Base-by-base conservation (phyloP, 2,888 invertebrate genomes). In the Heliconius charithonia region DNA sequence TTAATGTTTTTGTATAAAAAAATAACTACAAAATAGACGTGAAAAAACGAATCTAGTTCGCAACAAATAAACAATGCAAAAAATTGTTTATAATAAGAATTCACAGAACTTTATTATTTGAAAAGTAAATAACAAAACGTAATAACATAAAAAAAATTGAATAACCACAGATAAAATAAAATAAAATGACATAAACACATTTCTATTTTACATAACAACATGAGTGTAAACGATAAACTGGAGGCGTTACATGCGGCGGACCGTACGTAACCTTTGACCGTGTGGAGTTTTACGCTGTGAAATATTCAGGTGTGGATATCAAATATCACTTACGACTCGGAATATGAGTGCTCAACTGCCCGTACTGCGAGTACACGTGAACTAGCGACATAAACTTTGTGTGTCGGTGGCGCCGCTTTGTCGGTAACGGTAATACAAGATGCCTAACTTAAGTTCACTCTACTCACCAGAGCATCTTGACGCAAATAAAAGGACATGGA, bases 401-500 rank as follows among this genome's bases (percentile, higher is more conserved):
- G 37, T 62, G 79, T 67, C 71, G 80, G 84, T 89, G 93, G 94
- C 93, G 94, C 93, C 93, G 87, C 85, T 85, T 86, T 83, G 90
- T 84, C 86, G 88, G 87, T 94, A 94, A 94, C 94, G 94, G 94
- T 94, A 94, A 93, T 91, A 92, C 94, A 87, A 93, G 91, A 90
- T 92, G 90, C 91, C 91, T 90, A 88, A 89, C 88, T 88, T 88
- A 88, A 88, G 89, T 89, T 88, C 85, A 88, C 87, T 88, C 86
- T 87, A 86, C 37, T 37, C 87, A 86, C 87, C 83, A 86, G 88
- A 86, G 86, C 83, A 82, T 86, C 86, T 86, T 87, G 88, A 87
- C 88, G 83, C 85, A 85, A 86, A 85, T 83, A 83, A 82, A 80
- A 85, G 78, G 81, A 81, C 81, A 81, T 81, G 81, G 79, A 81